phyloP scores from a whole-genome alignment of 2,113 vertebrate genomes.

The Donacobius atricapilla region DNA sequence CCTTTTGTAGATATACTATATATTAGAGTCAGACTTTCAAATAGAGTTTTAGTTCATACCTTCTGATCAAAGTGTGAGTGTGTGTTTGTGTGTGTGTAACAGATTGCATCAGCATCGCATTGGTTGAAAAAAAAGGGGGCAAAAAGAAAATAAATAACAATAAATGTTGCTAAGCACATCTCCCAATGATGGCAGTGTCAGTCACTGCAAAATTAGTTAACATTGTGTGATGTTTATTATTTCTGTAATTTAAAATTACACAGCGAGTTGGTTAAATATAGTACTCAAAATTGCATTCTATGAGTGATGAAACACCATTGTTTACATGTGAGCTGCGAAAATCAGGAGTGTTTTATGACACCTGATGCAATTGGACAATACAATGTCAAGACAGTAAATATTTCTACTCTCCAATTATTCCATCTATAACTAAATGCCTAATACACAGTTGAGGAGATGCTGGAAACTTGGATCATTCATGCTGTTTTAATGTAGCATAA shows the following conservation, averaged over 20 bases:
- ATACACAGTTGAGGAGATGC: fast-evolving
- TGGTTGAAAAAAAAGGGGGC: not conserved
- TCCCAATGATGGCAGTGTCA: fast-evolving
- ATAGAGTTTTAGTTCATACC: too few species aligned
- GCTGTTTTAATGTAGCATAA: not conserved
- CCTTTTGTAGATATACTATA: too few species aligned
- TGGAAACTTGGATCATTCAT: not conserved
- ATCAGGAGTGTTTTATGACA: not conserved
- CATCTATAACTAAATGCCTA: not conserved
- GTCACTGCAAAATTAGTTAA: not conserved
- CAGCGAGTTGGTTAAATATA: not conserved
- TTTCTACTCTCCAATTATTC: not conserved
- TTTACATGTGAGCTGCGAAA: not conserved
- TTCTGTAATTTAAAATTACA: not conserved
- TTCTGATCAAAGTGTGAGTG: too few species aligned
- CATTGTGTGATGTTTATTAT: not conserved
- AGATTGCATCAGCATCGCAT: too few species aligned
- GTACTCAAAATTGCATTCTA: not conserved
- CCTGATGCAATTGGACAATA: not conserved
- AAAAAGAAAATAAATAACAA: not conserved
- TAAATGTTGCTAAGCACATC: not conserved
- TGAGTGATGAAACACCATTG: not conserved
- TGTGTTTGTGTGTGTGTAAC: too few species aligned
- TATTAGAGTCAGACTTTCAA: too few species aligned
- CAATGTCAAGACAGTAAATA: not conserved